Evolutionary conservation across 2,888 invertebrate genomes (phyloP).

Genomic region (Rhagium mordax): DNA sequence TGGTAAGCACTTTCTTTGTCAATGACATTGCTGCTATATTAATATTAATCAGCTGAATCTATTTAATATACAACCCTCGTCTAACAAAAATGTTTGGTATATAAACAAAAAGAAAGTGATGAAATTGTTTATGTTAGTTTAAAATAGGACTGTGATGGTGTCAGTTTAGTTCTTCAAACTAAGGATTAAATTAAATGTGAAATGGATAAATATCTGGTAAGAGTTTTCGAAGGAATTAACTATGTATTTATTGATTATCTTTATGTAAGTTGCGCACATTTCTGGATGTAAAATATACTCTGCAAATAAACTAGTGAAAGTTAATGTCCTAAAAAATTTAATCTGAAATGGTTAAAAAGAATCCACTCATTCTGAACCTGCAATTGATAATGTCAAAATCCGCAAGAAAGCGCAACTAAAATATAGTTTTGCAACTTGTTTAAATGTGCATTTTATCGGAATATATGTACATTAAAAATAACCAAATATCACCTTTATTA

Average conservation of each 20-base stretch:
- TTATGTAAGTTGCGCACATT: not conserved
- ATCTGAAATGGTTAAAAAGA: no score
- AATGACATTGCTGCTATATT: constrained; percentile 58
- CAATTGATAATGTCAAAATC: no score
- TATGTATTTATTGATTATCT: not conserved
- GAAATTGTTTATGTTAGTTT: constrained; percentile 58
- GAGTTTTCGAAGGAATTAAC: constrained; percentile 8
- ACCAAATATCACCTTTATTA: no score
- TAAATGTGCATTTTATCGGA: no score
- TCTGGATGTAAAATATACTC: no score
- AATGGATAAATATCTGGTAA: constrained; percentile 50
- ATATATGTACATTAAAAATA: no score
- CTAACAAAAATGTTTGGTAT: constrained; percentile 58
- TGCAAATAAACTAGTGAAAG: no score
- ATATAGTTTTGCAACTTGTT: no score
- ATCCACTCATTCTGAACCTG: no score
- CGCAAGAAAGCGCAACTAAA: no score
- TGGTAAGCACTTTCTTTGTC: constrained; percentile 62
- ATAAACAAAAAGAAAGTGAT: constrained; percentile 66
- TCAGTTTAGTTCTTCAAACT: constrained; percentile 41
- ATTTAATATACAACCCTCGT: constrained; percentile 64
- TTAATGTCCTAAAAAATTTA: no score
- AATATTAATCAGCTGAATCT: constrained; percentile 59
- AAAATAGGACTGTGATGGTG: constrained; percentile 56
- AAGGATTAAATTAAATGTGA: constrained; percentile 33